Conservation (phyloP, 2,113 vertebrate species). For the Halcyon senegalensis region DNA sequence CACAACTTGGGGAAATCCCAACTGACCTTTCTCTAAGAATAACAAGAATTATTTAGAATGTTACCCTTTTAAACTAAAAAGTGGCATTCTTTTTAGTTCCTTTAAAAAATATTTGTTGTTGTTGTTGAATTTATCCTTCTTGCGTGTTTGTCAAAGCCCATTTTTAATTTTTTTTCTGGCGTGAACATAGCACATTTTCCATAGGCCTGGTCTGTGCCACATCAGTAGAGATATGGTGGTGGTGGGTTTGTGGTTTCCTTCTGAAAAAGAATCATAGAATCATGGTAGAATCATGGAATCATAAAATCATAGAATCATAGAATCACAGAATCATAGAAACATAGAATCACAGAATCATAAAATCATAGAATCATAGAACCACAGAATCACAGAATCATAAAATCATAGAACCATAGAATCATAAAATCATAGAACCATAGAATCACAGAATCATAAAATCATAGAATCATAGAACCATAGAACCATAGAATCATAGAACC, state of each 20-base stretch:
- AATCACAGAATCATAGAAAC: background rate
- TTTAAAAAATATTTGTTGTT: background rate
- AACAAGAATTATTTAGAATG: background rate
- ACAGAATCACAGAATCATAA: too few species aligned
- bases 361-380: too few species aligned
- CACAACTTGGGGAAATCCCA: background rate
- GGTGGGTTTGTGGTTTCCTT: background rate
- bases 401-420: too few species aligned
- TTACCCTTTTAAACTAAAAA: background rate
- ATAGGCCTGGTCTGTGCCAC: background rate
- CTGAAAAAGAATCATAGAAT: background rate
- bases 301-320: too few species aligned
- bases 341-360: background rate
- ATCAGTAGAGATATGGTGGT: background rate
- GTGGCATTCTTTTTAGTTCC: background rate
- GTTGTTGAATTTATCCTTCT: background rate
- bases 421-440: background rate
- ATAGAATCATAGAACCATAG: background rate
- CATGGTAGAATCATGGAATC: too few species aligned
- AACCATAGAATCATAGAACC: background rate
- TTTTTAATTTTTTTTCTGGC: background rate
- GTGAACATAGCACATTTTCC: background rate
- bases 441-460: too few species aligned
- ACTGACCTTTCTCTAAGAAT: background rate
- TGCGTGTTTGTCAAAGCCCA: background rate